Evolutionary conservation across 2,113 vertebrate species (phyloP).

Genomic region (Fulmarus glacialis): DNA sequence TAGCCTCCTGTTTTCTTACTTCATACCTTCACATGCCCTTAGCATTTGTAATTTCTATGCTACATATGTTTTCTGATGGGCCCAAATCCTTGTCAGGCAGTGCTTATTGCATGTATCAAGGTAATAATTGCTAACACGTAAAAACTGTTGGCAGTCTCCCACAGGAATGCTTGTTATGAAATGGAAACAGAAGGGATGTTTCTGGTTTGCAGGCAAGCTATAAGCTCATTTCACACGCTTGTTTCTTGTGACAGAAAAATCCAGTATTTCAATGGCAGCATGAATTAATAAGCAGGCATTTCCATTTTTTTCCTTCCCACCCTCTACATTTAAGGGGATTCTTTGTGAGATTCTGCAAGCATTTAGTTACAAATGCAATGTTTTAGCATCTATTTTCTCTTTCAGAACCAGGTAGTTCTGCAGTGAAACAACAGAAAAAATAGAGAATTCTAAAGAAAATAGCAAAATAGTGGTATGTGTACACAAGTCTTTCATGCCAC

Average conservation of each 20-base stretch:
- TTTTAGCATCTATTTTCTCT: not conserved
- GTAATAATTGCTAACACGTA: not conserved
- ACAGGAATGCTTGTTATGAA: not conserved
- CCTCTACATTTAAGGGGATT: not conserved
- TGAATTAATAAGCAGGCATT: not conserved
- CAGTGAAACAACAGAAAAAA: not conserved
- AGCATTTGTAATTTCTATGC: not conserved
- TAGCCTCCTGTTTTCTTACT: not conserved
- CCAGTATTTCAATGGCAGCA: not conserved
- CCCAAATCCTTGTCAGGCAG: not conserved
- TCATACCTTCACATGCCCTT: not conserved
- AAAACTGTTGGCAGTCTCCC: not conserved
- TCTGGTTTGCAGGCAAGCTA: not conserved
- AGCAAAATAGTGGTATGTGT: accelerated
- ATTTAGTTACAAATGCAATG: not conserved
- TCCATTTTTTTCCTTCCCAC: not conserved
- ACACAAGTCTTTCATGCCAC: not conserved
- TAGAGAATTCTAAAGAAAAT: not conserved
- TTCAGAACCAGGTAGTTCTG: not conserved
- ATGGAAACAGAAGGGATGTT: not conserved
- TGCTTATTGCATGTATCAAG: not conserved
- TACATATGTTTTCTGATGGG: not conserved
- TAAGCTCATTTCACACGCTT: not conserved
- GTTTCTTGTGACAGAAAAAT: not conserved
- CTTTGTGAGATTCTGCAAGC: not conserved